Evolutionary conservation across 2,113 vertebrate species (phyloP).

Genomic region (Odontesthes bonariensis): DNA sequence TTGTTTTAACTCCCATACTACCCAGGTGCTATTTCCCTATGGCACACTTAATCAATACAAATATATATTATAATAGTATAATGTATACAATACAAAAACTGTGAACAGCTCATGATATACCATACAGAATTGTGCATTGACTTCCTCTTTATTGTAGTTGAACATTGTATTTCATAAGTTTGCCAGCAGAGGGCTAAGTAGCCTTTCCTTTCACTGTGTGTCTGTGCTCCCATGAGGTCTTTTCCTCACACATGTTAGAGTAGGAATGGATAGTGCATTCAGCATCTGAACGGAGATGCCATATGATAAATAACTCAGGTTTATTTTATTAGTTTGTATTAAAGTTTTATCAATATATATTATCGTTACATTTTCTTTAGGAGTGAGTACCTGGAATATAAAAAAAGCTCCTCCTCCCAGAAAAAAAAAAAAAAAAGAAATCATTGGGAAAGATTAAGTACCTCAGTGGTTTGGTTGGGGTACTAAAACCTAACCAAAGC

Average conservation of each 20-base stretch:
- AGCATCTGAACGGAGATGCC: not conserved
- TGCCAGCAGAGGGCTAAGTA: slow-evolving; percentile 78
- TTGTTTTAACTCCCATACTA: not conserved
- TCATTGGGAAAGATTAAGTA: not conserved
- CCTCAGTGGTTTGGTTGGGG: not conserved
- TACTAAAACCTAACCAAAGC: not conserved
- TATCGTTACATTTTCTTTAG: not conserved
- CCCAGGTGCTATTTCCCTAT: no score
- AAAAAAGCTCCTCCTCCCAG: not conserved
- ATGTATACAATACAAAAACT: no score
- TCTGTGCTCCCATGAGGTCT: not conserved
- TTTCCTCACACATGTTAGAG: slow-evolving; percentile 10
- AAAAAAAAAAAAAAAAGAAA: not conserved
- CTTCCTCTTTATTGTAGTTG: not conserved
- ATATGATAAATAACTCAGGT: not conserved
- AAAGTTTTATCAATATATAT: not conserved
- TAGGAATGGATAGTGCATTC: not conserved
- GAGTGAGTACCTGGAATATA: not conserved
- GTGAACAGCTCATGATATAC: no score
- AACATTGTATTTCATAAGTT: slow-evolving; percentile 32
- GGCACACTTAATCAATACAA: not conserved
- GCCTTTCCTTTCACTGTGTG: slow-evolving; percentile 25
- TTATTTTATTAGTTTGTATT: not conserved
- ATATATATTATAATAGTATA: not conserved
- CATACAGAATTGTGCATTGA: no score